Evolutionary conservation across 2,888 invertebrate genomes (phyloP), one percentile per base, ranked within the genome.

Genomic region (Chrysomela aeneicollis): DNA sequence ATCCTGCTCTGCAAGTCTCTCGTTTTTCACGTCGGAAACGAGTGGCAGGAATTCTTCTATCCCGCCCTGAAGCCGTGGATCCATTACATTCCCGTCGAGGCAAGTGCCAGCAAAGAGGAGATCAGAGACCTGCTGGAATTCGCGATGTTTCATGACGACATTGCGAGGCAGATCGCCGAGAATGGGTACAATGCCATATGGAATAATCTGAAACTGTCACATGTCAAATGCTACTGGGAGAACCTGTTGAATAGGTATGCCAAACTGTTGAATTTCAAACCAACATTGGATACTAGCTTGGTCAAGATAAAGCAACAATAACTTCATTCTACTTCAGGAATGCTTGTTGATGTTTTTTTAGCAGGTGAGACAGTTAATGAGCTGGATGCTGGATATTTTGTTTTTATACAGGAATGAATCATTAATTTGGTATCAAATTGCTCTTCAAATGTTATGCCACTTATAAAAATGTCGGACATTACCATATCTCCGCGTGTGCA

Each of bases 21-120:
- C 42, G 94, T 98, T 0, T 94, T 97, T 77, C 97, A 98, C 81
- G 95, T 97, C 1, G 97, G 97, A 0, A 86, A 93, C 73, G 93
- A 96, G 70, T 98, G 97, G 97, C 84, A 89, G 42, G 98, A 98
- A 84, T 98, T 98, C 82, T 98, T 95, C 82, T 98, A 98, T 79
- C 87, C 90, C 2, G 88, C 91, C 9, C 82, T 98, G 76, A 92
- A 92, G 80, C 97, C 97, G 0, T 98, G 98, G 98, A 88, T 96
- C 46, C 98, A 98, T 83, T 98, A 95, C 81, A 87, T 98, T 70
- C 98, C 98, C 0, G 88, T 98, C 0, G 83, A 81, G 47, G 78
- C 87, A 4, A 87, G 86, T 69, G 89, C 89, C 22, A 87, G 84
- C 19, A 86, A 90, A 81, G 84, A 88, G 47, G 89, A 94, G 70